These are phyloP conservation scores for Kryphioiulus occultus DNA, from an alignment of 2,888 invertebrate species.

Conservation along the genomic window DNA sequence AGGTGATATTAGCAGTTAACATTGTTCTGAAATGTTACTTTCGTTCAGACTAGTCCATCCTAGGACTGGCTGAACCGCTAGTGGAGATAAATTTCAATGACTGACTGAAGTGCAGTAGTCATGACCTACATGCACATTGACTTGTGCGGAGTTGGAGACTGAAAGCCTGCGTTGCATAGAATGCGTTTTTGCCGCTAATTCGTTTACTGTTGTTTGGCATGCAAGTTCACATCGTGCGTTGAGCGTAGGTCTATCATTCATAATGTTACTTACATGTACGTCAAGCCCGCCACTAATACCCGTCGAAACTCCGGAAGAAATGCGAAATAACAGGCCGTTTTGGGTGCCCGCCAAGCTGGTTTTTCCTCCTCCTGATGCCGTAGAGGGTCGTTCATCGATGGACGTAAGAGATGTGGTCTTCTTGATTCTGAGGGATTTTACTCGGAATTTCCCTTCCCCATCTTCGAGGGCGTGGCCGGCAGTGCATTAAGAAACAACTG, in stretches of 20 bases:
- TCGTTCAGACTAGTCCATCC: no score
- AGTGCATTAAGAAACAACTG: background rate
- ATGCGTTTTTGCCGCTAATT: background rate
- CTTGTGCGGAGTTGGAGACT: no score
- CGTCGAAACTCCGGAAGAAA: no score
- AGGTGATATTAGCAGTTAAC: no score
- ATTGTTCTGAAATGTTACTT: no score
- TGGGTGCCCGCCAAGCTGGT: background rate
- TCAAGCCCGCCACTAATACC: no score
- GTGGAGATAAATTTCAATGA: no score
- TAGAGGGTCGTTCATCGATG: background rate
- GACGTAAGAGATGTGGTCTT: background rate
- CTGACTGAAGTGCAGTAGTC: no score
- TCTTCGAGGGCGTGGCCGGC: background rate
- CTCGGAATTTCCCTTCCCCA: background rate
- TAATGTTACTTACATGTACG: background rate
- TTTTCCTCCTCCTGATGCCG: background rate
- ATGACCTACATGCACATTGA: no score
- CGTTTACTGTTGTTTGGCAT: background rate
- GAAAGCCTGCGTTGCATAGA: background rate
- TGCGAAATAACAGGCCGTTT: background rate
- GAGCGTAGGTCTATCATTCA: background rate
- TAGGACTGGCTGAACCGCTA: no score
- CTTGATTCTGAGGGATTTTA: background rate
- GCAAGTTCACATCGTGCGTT: background rate